Evolutionary conservation across 2,888 invertebrate genomes (phyloP).

Genomic region (Coecobrya sp.): DNA sequence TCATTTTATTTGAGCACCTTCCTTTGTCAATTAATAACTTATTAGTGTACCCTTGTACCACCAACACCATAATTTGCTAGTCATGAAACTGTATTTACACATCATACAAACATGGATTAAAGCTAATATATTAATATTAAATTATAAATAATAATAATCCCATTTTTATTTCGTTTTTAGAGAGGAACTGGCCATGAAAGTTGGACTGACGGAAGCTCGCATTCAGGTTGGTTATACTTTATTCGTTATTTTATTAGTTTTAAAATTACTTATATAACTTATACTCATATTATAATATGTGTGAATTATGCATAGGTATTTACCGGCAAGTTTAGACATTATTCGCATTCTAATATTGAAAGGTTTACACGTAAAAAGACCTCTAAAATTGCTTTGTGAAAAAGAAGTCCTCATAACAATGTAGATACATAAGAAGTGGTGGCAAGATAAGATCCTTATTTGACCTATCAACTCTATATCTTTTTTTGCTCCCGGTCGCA

Average conservation of each 20-base stretch:
- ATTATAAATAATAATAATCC: constrained; percentile 49
- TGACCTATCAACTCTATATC: constrained; percentile 64
- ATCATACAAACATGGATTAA: constrained; percentile 15
- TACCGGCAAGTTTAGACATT: too few relatives aligned
- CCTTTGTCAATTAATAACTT: neutral
- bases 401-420: neutral
- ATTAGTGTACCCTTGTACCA: neutral
- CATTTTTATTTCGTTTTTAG: constrained; percentile 90
- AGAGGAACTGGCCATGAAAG: constrained; percentile 98
- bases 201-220: constrained; percentile 97
- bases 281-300: neutral
- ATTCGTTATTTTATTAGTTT: neutral
- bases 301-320: neutral
- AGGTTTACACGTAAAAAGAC: neutral
- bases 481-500: neutral
- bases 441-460: constrained; percentile 63
- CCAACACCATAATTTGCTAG: neutral
- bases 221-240: constrained; percentile 93
- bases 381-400: neutral
- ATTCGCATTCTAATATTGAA: too few relatives aligned
- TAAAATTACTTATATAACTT: too few relatives aligned
- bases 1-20: constrained; percentile 11
- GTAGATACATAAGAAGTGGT: neutral
- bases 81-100: constrained; percentile 13
- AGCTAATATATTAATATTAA: constrained; percentile 51